phyloP scores from a whole-genome alignment of 2,113 vertebrate genomes.

The Columbina picui region DNA sequence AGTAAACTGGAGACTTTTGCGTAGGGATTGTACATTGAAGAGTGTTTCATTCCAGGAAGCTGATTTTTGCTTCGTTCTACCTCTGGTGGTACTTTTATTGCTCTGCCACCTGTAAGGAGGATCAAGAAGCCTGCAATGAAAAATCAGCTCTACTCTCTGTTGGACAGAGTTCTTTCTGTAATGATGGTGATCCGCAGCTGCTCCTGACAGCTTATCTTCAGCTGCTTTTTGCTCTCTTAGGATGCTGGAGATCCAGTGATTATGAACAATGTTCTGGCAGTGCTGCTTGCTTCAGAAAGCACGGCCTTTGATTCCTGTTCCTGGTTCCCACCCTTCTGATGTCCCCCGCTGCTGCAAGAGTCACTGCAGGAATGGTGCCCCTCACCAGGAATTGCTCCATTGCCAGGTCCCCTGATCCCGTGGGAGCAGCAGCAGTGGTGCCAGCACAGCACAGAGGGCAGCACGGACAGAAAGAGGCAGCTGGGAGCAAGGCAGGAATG shows the following conservation, averaged over 20 bases:
- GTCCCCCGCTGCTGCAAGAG: not conserved
- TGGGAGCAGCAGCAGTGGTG: not conserved
- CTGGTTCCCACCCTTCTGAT: not conserved
- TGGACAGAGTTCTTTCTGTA: not conserved
- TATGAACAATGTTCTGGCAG: not conserved
- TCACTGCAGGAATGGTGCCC: not conserved
- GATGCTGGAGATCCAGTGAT: not conserved
- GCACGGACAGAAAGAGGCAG: not conserved
- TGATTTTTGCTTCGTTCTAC: not conserved
- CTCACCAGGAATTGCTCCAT: not conserved
- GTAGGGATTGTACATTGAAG: not conserved
- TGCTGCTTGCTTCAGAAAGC: not conserved
- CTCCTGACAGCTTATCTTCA: not conserved
- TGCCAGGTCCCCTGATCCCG: accelerated
- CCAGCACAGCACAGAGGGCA: not conserved
- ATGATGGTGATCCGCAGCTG: not conserved
- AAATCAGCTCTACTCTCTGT: not conserved
- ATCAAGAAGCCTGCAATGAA: not conserved
- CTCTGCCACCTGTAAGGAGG: not conserved
- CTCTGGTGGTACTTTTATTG: not conserved
- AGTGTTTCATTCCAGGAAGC: not conserved
- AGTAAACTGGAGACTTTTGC: not conserved
- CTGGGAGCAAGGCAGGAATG: not conserved
- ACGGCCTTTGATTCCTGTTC: not conserved
- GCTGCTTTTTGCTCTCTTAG: not conserved